These are phyloP conservation scores for Ornithoptera alexandrae DNA, from an alignment of 2,888 invertebrate species.

Conservation along the genomic window DNA sequence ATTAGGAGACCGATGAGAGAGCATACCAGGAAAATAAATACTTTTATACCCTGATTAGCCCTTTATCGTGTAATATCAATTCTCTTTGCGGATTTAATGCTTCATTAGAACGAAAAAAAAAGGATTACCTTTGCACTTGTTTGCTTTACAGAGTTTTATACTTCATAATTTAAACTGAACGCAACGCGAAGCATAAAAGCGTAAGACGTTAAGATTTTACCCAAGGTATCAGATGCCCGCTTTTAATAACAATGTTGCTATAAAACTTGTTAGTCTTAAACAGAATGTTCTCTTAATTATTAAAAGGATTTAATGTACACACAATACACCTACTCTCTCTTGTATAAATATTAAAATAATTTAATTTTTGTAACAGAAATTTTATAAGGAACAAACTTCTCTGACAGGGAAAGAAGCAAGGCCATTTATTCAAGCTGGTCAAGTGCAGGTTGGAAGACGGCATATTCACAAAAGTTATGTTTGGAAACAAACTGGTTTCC, in stretches of 20 bases:
- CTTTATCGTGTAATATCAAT: slow-evolving; percentile 26
- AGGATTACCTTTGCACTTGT: not conserved
- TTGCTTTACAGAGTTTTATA: not conserved
- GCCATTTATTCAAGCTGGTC: not conserved
- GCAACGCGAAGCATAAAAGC: not conserved
- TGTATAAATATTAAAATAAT: too few species aligned
- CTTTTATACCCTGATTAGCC: slow-evolving; percentile 26
- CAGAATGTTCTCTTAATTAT: not conserved
- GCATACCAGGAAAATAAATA: slow-evolving; percentile 20
- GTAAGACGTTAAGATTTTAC: slow-evolving; percentile 1
- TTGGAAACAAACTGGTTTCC: too few species aligned
- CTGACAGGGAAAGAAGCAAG: too few species aligned
- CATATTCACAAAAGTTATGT: not conserved
- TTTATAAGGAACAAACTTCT: too few species aligned
- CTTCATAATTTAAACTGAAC: slow-evolving; percentile 1
- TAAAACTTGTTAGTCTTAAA: not conserved
- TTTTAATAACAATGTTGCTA: slow-evolving; percentile 1
- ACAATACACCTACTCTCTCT: too few species aligned
- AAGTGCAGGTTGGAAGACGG: not conserved
- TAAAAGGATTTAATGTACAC: not conserved
- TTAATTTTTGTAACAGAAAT: too few species aligned
- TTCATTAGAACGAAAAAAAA: slow-evolving; percentile 6
- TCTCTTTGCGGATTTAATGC: slow-evolving; percentile 14
- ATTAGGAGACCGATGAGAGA: slow-evolving; percentile 15
- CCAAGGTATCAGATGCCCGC: slow-evolving; percentile 1